Evolutionary conservation across 2,113 vertebrate genomes (phyloP).

Genomic region (Dryoscopus gambensis): DNA sequence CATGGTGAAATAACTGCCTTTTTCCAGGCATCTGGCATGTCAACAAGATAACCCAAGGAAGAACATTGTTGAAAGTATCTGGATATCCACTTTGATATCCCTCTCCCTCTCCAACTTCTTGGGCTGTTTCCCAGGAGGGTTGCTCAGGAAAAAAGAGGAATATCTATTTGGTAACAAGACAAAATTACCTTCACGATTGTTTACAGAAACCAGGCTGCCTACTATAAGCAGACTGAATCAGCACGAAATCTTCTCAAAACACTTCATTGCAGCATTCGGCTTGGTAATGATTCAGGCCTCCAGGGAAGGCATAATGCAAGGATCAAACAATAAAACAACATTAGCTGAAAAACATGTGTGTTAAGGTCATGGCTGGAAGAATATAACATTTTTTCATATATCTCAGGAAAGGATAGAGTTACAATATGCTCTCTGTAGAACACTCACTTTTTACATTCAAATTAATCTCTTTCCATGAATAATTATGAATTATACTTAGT

Average conservation of each 20-base stretch:
- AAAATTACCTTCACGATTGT: neutral
- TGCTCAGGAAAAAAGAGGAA: neutral
- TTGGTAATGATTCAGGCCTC: neutral
- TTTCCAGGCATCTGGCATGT: neutral
- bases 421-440: neutral
- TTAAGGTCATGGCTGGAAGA: neutral
- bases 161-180: neutral
- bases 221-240: neutral
- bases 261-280: neutral
- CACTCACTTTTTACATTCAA: neutral
- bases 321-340: neutral
- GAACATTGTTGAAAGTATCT: fast-evolving
- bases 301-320: neutral
- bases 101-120: neutral
- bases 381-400: neutral
- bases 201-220: neutral
- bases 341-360: neutral
- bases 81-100: neutral
- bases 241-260: neutral
- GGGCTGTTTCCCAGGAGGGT: neutral
- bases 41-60: neutral
- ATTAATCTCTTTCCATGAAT: neutral
- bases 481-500: neutral
- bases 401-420: neutral
- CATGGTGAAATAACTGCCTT: neutral